Evolutionary conservation across 30 jellyfish, hydroid and myxozoan genomes (phyloP).

Genomic region (Aurelia sp.): DNA sequence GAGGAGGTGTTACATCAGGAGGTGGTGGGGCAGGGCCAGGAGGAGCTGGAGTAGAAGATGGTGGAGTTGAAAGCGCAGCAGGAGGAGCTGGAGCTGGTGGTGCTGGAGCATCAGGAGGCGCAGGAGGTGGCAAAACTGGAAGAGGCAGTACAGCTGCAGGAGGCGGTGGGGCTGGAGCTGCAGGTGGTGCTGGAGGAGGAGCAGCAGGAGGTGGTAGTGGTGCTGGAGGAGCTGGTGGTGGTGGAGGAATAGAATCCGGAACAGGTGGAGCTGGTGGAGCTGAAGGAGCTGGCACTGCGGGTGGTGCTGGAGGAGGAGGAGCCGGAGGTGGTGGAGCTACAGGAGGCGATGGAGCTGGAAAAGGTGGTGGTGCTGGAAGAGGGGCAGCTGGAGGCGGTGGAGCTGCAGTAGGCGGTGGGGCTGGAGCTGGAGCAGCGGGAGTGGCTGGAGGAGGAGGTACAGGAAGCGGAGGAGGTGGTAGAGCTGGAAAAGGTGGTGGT

Average conservation of each 20-base stretch:
- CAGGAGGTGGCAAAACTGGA: conserved; percentile 18
- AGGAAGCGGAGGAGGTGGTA: neutral
- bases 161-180: neutral
- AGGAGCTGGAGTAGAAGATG: conserved; percentile 48
- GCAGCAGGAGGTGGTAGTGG: neutral
- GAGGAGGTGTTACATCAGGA: conserved; percentile 30
- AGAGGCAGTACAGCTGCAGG: conserved; percentile 36
- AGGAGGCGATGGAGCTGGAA: conserved; percentile 19
- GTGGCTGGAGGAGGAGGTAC: neutral
- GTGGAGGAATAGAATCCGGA: neutral
- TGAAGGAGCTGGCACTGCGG: conserved; percentile 27
- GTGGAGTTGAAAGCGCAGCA: conserved; percentile 34
- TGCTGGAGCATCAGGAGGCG: conserved; percentile 12
- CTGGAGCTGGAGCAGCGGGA: neutral
- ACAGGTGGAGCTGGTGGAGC: conserved; percentile 14
- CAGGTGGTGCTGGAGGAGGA: neutral
- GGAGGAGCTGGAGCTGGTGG: conserved; percentile 29
- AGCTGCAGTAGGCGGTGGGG: conserved; percentile 5
- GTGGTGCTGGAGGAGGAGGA: conserved; percentile 33
- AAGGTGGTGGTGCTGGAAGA: conserved; percentile 15
- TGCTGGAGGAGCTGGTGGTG: neutral
- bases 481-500: neutral
- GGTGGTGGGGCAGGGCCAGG: conserved; percentile 60
- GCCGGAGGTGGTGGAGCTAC: conserved; percentile 45
- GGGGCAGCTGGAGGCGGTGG: conserved; percentile 8